phyloP scores from a whole-genome alignment of 2,113 vertebrate genomes.

The Piprites chloris region DNA sequence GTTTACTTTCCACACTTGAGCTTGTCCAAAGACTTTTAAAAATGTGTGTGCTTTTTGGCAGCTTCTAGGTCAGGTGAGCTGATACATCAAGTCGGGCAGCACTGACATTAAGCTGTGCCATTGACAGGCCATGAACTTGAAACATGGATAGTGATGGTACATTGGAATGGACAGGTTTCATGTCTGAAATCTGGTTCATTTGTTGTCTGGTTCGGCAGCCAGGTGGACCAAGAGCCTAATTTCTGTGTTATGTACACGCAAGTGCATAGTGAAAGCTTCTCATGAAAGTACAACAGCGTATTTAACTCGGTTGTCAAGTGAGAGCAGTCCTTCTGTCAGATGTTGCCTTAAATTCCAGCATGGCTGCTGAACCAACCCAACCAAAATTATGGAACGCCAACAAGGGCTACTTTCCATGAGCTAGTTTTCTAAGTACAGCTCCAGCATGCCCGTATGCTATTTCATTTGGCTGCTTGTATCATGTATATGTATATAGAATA shows the following conservation, averaged over 20 bases:
- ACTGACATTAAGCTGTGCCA: neutral
- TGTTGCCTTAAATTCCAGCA: neutral
- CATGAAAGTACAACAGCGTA: fast-evolving
- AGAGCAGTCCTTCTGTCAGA: neutral
- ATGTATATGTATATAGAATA: neutral
- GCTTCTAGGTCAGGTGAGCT: neutral
- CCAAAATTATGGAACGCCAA: neutral
- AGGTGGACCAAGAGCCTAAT: neutral
- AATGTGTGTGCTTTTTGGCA: neutral
- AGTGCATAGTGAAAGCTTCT: neutral
- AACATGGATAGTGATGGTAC: neutral
- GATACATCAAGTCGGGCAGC: neutral
- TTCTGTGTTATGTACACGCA: fast-evolving
- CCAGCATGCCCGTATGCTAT: fast-evolving
- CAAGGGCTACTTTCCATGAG: neutral
- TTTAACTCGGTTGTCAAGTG: neutral
- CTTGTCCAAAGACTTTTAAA: neutral
- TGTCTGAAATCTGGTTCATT: neutral
- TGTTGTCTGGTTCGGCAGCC: neutral
- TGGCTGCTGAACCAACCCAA: neutral
- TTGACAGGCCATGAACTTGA: neutral
- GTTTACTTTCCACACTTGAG: neutral
- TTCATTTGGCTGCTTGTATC: neutral
- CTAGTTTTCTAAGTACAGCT: neutral
- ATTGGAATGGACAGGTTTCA: neutral